Percentiles rank a stretch among this genome's conserved stretches.
phyloP scores from a whole-genome alignment of 2,113 vertebrate species.

The Syngnathus scovelli region DNA sequence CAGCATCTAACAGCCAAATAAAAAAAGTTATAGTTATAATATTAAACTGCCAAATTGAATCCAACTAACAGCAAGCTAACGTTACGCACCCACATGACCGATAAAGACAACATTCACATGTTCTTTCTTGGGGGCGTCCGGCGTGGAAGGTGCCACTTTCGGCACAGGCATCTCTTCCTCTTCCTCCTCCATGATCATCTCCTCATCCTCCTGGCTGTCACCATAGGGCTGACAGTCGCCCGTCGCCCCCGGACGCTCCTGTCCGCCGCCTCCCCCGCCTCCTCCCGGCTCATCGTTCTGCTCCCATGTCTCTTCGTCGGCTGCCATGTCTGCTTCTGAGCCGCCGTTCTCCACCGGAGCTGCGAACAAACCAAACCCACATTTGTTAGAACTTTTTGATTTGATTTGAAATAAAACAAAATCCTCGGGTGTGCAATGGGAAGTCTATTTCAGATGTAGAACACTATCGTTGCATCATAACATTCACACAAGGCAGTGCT shows the following conservation, averaged over 20 bases:
- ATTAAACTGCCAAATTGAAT: neutral
- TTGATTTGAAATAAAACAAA: neutral
- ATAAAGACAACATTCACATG: constrained; percentile 99
- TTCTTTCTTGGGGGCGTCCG: constrained; percentile 94
- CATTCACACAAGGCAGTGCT: constrained; percentile 18
- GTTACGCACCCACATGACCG: constrained; percentile 90
- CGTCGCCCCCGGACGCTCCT: constrained; percentile 61
- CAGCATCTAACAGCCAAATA: constrained; percentile 77
- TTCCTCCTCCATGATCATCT: constrained; percentile 80
- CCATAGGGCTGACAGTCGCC: constrained; percentile 68
- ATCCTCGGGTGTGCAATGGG: neutral
- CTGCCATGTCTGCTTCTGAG: constrained; percentile 80
- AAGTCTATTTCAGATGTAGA: constrained; percentile 48
- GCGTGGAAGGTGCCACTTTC: constrained; percentile 79
- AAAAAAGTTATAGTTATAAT: neutral
- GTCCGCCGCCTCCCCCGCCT: constrained; percentile 71
- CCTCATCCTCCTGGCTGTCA: constrained; percentile 51
- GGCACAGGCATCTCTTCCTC: constrained; percentile 89
- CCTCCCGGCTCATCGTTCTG: constrained; percentile 89
- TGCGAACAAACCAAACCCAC: constrained; percentile 25
- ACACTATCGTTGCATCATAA: constrained; percentile 54
- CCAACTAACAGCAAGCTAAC: neutral
- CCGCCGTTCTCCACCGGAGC: constrained; percentile 90
- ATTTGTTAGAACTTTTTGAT: neutral
- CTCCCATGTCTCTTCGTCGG: constrained; percentile 90